Conservation (phyloP, 2,113 vertebrate species). For the Mus pahari region DNA sequence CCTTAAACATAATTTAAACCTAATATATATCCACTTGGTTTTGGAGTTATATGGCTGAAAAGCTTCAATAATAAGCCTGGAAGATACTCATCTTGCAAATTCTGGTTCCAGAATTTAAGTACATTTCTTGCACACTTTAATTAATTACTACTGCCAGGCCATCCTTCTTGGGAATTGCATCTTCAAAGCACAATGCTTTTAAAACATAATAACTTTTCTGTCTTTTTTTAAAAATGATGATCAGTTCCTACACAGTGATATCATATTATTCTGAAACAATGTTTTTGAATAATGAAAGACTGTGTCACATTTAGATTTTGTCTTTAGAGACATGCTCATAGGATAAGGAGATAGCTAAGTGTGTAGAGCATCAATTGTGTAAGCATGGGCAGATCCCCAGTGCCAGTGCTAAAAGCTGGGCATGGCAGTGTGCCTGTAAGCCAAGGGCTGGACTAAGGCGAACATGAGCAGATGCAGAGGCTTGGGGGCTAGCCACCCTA, state of each 20-base stretch:
- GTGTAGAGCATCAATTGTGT: neutral
- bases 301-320: neutral
- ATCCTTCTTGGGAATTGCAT: neutral
- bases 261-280: neutral
- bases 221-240: neutral
- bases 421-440: neutral
- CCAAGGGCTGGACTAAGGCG: neutral
- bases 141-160: neutral
- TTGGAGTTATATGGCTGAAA: neutral
- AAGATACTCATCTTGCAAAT: neutral
- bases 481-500: neutral
- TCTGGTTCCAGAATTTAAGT: constrained; percentile 1
- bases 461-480: too few relatives aligned
- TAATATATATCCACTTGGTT: neutral
- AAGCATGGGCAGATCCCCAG: neutral
- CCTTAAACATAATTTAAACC: neutral
- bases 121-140: constrained; percentile 36
- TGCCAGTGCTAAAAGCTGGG: neutral
- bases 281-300: neutral
- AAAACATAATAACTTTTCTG: neutral
- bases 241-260: neutral
- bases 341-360: neutral
- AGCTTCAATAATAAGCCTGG: neutral
- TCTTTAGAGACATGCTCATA: neutral
- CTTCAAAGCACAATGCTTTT: constrained; percentile 34